Evolutionary conservation across 2,888 invertebrate genomes (phyloP), one percentile per base, ranked within the genome.

Genomic region (Eupithecia centaureata): DNA sequence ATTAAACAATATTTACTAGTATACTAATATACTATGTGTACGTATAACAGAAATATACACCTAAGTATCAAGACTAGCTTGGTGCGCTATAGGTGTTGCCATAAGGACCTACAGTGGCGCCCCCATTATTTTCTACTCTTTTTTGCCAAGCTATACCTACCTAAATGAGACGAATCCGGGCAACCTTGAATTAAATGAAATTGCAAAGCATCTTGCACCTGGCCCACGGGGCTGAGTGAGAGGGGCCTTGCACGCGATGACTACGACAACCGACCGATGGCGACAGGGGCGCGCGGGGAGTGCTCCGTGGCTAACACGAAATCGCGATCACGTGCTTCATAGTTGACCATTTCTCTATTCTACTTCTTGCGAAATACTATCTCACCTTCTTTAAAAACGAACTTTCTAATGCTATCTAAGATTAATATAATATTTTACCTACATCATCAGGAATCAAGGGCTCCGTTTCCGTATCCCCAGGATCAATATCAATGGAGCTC

Each of bases 391-490:
- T 38, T 47, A 4, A 10, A 22, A 47, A 47, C 47, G 2, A 22
- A 61, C 7, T 22, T 57, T 57, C 12, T 13, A 27, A 15, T 51
- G 51, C 7, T 52, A 7, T n/a, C 3, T n/a, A 15, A 13, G 15
- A 52, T 52, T 52, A 12, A 13, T 28, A 42, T 30, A 15, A 30
- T 5, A 47, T 15, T 66, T 85, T 86, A 86, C 87, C 86, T 83
- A 88, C 85, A 84, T 84, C 73, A 28, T 73, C 77, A 56, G 66
- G 63, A 65, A 87, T 74, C 15, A 89, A 77, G 5, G 85, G 83
- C 64, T 82, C 83, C 0, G 75, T 80, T 30, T 87, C 86, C 27
- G 63, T 80, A 65, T 87, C 86, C 32, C 63, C 80, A 65, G 66
- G 71, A 28, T 73, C 79, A 63, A 68, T 68, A 30, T 72, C 78